Evolutionary conservation across 1,140 invertebrate species (phyloP).

Genomic region (Nasonia vitripennis): DNA sequence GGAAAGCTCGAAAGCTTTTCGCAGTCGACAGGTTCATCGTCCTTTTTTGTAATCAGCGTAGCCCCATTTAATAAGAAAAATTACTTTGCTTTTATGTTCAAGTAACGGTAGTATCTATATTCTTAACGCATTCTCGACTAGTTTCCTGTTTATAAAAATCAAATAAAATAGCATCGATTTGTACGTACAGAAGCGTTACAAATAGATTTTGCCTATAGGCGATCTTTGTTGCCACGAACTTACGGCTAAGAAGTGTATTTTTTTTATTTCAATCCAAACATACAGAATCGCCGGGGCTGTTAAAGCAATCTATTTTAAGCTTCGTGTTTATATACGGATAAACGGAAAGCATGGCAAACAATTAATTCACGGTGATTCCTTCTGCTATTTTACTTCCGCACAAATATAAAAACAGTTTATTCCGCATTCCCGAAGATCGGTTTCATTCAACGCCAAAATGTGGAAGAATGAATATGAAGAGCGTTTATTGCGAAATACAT

Average conservation of each 20-base stretch:
- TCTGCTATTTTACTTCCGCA: not conserved
- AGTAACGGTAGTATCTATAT: too few species aligned
- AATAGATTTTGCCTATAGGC: conserved; percentile 35
- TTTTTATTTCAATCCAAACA: conserved; percentile 47
- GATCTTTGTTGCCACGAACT: not conserved
- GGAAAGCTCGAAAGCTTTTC: too few species aligned
- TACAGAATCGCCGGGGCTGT: not conserved
- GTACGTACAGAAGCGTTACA: not conserved
- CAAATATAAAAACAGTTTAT: not conserved
- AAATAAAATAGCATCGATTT: conserved; percentile 6
- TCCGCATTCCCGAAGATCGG: too few species aligned
- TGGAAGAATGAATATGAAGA: too few species aligned
- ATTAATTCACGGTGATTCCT: conserved; percentile 23
- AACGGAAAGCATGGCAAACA: not conserved
- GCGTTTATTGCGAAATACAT: too few species aligned
- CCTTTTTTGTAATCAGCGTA: too few species aligned
- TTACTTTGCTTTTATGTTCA: too few species aligned
- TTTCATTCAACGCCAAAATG: too few species aligned
- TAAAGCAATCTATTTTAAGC: conserved; percentile 34
- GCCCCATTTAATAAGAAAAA: too few species aligned
- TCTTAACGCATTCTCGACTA: too few species aligned
- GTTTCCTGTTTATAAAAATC: conserved; percentile 21
- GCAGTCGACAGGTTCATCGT: too few species aligned
- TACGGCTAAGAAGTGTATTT: conserved; percentile 20
- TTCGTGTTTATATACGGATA: conserved; percentile 21